These are phyloP conservation scores for Drosophila aff. DNA, from an alignment of 1,140 invertebrate species.

Conservation along the genomic window DNA sequence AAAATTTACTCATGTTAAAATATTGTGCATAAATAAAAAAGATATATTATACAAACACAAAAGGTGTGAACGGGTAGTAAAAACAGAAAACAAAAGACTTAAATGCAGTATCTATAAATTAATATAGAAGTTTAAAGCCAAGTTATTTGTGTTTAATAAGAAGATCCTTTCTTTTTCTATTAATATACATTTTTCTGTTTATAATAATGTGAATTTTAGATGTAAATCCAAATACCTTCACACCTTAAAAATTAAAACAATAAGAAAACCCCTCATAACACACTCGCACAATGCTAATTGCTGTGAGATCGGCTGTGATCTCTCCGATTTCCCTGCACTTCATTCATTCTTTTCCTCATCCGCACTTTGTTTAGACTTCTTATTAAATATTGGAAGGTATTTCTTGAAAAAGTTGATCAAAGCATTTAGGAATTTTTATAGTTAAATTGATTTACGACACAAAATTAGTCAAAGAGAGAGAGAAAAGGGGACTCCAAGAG, in stretches of 20 bases:
- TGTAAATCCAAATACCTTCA: background rate
- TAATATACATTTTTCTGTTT: background rate
- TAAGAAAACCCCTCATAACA: constrained; percentile 6
- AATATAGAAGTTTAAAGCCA: background rate
- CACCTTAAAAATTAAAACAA: constrained; percentile 1
- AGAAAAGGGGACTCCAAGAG: background rate
- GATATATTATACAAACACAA: background rate
- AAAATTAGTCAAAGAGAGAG: constrained; percentile 77
- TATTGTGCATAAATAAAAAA: background rate
- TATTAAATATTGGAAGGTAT: constrained; percentile 39
- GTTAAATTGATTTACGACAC: constrained; percentile 77
- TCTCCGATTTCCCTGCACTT: background rate
- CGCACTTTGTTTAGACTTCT: constrained; percentile 54
- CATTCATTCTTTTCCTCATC: background rate
- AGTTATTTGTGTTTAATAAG: background rate
- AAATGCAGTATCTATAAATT: background rate
- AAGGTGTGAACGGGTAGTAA: background rate
- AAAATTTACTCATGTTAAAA: background rate
- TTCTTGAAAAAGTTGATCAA: constrained; percentile 51
- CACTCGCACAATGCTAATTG: constrained; percentile 60
- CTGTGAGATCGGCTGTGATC: constrained; percentile 47
- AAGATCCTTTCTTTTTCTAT: background rate
- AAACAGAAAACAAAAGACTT: background rate
- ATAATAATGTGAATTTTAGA: background rate
- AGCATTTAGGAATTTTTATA: constrained; percentile 63